phyloP scores from a whole-genome alignment of 2,797 vertebrate genomes.

The Okamejei kenojei region DNA sequence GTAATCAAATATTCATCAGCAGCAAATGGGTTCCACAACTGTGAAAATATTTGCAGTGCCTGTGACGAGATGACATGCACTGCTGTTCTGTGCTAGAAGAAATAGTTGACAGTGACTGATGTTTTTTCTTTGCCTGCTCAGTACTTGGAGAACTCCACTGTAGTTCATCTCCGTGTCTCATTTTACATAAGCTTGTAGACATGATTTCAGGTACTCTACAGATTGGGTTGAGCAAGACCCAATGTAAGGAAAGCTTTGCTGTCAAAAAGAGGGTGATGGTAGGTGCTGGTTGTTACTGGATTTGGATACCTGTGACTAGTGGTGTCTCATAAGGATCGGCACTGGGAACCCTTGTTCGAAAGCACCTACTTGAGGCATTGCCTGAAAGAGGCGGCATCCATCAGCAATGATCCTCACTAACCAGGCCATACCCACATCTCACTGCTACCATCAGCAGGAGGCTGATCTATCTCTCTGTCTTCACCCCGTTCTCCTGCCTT shows the following conservation, averaged over 20 bases:
- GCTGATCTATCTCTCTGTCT: too few species aligned
- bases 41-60: background rate
- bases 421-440: too few species aligned
- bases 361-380: too few species aligned
- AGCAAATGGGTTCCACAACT: background rate
- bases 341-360: too few species aligned
- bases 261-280: background rate
- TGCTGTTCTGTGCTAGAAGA: background rate
- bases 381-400: too few species aligned
- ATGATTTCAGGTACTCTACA: background rate
- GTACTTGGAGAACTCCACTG: background rate
- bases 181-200: background rate
- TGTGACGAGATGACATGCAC: background rate
- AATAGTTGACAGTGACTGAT: background rate
- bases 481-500: too few species aligned
- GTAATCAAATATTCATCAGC: background rate
- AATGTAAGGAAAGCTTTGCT: background rate
- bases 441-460: too few species aligned
- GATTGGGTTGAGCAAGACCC: background rate
- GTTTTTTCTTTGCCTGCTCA: background rate
- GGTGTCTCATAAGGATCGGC: too few species aligned
- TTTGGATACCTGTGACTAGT: too few species aligned
- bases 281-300: too few species aligned
- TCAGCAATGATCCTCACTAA: too few species aligned
- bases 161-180: background rate